phyloP scores from a whole-genome alignment of 2,113 vertebrate genomes.

The Bettongia penicillata region DNA sequence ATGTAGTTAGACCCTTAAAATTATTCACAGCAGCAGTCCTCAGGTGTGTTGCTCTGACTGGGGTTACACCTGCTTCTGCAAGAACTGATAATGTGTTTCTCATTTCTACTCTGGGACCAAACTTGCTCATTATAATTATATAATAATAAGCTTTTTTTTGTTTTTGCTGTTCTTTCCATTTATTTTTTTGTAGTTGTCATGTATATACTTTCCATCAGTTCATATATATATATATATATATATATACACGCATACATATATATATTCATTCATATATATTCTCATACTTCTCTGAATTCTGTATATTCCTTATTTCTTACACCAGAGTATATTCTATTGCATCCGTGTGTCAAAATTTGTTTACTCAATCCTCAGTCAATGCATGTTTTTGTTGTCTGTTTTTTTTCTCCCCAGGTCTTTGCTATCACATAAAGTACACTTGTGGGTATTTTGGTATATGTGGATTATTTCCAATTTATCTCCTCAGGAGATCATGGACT shows the following conservation, averaged over 20 bases:
- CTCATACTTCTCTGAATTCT: too few species aligned
- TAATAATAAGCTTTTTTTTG: background rate
- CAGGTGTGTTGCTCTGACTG: too few species aligned
- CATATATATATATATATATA: background rate
- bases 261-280: too few species aligned
- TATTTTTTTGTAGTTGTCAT: background rate
- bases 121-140: background rate
- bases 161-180: background rate
- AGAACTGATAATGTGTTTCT: background rate
- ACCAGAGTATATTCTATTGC: background rate
- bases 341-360: background rate
- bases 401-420: background rate
- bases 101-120: background rate
- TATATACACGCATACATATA: too few species aligned
- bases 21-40: too few species aligned
- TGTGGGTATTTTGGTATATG: background rate
- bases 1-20: too few species aligned
- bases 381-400: background rate
- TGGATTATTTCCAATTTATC: background rate
- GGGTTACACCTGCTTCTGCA: too few species aligned
- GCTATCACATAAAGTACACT: background rate
- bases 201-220: background rate
- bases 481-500: background rate
- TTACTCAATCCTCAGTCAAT: background rate
- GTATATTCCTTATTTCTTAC: background rate